Percentiles rank a stretch among this genome's conserved stretches.
These are phyloP conservation scores for Scaptomyza graminum DNA, from an alignment of 1,140 invertebrate genomes.

Conservation along the genomic window DNA sequence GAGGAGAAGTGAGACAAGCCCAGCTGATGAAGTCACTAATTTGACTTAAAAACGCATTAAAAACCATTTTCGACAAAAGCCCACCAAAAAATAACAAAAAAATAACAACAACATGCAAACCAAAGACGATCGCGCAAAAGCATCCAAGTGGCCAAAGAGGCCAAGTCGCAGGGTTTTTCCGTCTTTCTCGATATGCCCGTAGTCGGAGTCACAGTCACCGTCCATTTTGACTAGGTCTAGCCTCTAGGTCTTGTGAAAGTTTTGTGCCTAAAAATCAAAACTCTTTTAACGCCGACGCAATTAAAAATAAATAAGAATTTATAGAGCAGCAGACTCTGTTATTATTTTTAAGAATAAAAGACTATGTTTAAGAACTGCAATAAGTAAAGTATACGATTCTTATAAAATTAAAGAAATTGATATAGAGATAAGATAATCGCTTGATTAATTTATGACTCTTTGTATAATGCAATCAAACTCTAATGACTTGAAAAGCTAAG, in stretches of 20 bases:
- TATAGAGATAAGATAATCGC: no score
- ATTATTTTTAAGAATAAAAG: not conserved
- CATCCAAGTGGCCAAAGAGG: conserved; percentile 21
- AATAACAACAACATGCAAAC: not conserved
- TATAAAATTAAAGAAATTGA: no score
- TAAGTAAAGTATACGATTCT: no score
- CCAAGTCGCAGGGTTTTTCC: conserved; percentile 69
- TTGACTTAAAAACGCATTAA: conserved; percentile 82
- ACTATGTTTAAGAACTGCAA: no score
- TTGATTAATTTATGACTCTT: no score
- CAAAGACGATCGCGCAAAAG: conserved; percentile 14
- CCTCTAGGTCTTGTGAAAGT: conserved; percentile 67
- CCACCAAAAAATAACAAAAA: conserved; percentile 21
- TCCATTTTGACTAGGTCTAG: conserved; percentile 7
- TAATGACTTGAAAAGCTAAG: no score
- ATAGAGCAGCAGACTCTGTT: not conserved
- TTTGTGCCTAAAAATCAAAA: conserved; percentile 59
- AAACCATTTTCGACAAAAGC: conserved; percentile 80
- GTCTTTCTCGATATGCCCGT: conserved; percentile 56
- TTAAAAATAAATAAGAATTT: not conserved
- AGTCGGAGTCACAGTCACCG: conserved; percentile 23
- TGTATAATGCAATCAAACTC: no score
- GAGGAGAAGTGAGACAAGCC: conserved; percentile 45
- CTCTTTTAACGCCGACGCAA: conserved; percentile 8
- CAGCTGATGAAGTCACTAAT: conserved; percentile 80